Evolutionary conservation across 2,797 vertebrate genomes (phyloP).

Genomic region (Chiropotes sagulatus): DNA sequence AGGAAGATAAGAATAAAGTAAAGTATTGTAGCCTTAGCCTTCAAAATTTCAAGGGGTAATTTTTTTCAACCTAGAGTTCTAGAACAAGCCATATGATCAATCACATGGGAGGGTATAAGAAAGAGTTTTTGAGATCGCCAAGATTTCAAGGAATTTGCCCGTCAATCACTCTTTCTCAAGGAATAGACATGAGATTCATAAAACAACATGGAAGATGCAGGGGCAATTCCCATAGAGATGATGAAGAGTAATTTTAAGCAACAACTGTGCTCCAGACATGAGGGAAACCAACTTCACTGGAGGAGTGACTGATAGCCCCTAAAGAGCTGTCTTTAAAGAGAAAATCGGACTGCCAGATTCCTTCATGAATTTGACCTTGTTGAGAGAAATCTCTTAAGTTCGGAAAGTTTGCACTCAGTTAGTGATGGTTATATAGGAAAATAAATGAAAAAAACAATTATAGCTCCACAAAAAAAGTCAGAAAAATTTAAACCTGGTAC

Average conservation of each 20-base stretch:
- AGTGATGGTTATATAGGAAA: neutral
- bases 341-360: neutral
- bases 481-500: neutral
- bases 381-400: neutral
- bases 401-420: neutral
- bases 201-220: neutral
- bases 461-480: neutral
- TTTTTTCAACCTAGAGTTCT: neutral
- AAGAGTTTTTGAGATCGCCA: neutral
- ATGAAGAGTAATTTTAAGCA: neutral
- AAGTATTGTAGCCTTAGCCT: neutral
- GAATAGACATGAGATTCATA: neutral
- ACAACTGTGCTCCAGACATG: neutral
- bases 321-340: neutral
- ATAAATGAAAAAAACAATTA: conserved; percentile 22
- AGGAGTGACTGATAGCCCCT: neutral
- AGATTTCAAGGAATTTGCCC: neutral
- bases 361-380: neutral
- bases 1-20: neutral
- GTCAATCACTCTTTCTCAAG: neutral
- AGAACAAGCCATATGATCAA: neutral
- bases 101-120: neutral
- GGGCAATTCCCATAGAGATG: neutral
- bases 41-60: neutral
- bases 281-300: neutral